Evolutionary conservation across 2,888 invertebrate genomes (phyloP).

Genomic region (Cataglyphis albicans): DNA sequence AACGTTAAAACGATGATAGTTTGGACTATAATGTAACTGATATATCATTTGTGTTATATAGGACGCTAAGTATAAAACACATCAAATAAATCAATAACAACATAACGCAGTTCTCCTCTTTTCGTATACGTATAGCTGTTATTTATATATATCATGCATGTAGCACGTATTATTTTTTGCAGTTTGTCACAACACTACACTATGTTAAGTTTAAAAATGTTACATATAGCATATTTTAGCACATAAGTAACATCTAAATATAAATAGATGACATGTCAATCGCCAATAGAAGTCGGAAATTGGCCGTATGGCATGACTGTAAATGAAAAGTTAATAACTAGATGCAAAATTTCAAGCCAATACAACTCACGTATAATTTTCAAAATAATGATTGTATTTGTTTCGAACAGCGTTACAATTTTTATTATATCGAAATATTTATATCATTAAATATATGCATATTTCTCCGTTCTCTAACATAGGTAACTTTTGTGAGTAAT

Average conservation of each 20-base stretch:
- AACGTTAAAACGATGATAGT: not conserved
- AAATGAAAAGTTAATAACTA: not conserved
- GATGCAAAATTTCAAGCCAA: not conserved
- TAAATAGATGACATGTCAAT: not conserved
- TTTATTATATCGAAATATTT: not conserved
- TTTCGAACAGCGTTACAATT: not conserved
- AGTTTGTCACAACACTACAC: not conserved
- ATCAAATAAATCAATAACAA: constrained; percentile 46
- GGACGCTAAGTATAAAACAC: constrained; percentile 40
- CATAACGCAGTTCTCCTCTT: constrained; percentile 10
- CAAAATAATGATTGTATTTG: not conserved
- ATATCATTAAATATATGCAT: not conserved
- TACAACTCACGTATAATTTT: not conserved
- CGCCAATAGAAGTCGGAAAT: not conserved
- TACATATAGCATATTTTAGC: no score
- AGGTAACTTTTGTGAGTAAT: not conserved
- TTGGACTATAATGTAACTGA: constrained; percentile 20
- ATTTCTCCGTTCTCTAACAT: not conserved
- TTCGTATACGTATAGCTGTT: constrained; percentile 40
- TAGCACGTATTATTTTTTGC: constrained; percentile 6
- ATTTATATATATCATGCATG: constrained; percentile 48
- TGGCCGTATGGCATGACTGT: not conserved
- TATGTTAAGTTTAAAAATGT: constrained; percentile 12
- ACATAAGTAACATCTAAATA: no score
- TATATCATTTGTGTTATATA: constrained; percentile 11